A percentile compares a stretch with the other conserved stretches of the same genome.
These are phyloP conservation scores for Delia radicum DNA, from an alignment of 1,140 invertebrate species.

Conservation along the genomic window DNA sequence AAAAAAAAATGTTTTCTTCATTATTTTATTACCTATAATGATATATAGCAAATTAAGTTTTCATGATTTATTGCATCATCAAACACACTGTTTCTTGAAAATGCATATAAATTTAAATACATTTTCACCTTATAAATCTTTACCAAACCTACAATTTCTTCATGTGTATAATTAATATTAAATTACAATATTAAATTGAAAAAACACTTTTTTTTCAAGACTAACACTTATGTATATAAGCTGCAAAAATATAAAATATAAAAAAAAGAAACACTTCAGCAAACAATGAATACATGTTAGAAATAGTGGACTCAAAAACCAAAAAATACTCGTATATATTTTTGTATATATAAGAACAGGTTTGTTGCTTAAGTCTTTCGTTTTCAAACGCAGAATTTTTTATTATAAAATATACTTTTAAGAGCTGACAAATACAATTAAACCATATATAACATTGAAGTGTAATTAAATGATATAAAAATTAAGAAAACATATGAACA, in stretches of 20 bases:
- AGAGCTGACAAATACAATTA: not conserved
- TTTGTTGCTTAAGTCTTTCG: constrained; percentile 29
- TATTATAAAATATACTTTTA: not conserved
- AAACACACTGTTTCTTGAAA: too few species aligned
- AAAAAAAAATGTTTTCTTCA: too few species aligned
- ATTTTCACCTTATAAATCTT: not conserved
- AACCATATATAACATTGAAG: constrained; percentile 10
- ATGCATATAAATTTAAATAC: not conserved
- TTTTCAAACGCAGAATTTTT: constrained; percentile 2
- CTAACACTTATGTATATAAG: not conserved
- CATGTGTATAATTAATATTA: constrained; percentile 14
- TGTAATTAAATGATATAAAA: constrained; percentile 14
- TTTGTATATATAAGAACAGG: not conserved
- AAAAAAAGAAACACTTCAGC: not conserved
- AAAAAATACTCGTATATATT: not conserved
- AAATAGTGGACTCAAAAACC: not conserved
- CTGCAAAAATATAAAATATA: not conserved
- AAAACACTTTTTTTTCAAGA: not conserved
- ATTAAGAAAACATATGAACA: too few species aligned
- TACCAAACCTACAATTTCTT: not conserved
- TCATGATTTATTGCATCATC: too few species aligned
- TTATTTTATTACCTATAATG: too few species aligned
- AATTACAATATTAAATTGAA: constrained; percentile 9
- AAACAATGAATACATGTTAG: not conserved
- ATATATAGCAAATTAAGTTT: too few species aligned